Conservation (phyloP, 1,140 invertebrate genomes). For the Brachionus plicatilis region DNA sequence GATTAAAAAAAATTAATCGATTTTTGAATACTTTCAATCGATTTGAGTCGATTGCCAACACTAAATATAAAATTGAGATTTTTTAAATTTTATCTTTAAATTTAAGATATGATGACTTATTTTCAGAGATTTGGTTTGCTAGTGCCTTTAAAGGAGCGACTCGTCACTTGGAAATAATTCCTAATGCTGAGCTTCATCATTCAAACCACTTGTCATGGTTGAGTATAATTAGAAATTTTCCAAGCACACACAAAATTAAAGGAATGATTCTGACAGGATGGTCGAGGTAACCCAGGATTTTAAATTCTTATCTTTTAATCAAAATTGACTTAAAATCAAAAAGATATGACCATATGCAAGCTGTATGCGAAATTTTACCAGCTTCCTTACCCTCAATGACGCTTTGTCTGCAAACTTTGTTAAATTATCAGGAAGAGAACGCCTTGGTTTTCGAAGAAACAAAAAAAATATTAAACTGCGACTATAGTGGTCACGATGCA, state of each 20-base stretch:
- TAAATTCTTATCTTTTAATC: background rate
- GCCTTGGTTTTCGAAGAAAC: background rate
- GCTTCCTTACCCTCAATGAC: background rate
- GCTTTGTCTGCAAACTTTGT: conserved; percentile 7
- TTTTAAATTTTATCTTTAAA: background rate
- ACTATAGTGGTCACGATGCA: background rate
- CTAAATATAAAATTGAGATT: too few relatives aligned
- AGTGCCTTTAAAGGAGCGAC: conserved; percentile 39
- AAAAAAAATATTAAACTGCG: conserved; percentile 27
- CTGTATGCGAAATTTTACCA: conserved; percentile 28
- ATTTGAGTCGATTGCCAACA: too few relatives aligned
- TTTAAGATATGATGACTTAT: conserved; percentile 37
- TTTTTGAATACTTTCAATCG: too few relatives aligned
- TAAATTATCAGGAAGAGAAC: background rate
- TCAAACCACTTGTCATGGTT: conserved; percentile 25
- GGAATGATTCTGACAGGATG: conserved; percentile 36
- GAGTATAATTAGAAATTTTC: background rate
- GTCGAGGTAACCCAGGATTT: conserved; percentile 3
- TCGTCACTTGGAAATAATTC: background rate
- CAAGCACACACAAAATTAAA: conserved; percentile 7
- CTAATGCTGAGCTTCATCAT: background rate
- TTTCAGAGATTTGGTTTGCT: conserved; percentile 28
- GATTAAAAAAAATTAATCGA: too few relatives aligned
- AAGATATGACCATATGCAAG: conserved; percentile 39
- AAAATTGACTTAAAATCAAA: background rate